phyloP scores from a whole-genome alignment of 2,888 invertebrate species.

The Leucophenga maculata region DNA sequence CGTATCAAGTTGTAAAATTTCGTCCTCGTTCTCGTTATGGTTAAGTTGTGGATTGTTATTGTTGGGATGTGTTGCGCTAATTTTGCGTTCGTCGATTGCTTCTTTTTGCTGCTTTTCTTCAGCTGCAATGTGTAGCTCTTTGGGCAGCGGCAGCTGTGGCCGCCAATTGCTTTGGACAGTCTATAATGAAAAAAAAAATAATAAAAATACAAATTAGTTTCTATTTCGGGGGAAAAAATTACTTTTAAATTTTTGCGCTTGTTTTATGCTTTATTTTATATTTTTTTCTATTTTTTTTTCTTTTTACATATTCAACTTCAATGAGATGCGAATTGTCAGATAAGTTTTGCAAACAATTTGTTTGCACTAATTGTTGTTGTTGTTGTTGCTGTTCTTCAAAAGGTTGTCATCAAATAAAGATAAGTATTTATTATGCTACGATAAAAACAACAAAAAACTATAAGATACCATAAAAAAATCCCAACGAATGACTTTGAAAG shows the following conservation, averaged over 20 bases:
- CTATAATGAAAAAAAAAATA: constrained; percentile 49
- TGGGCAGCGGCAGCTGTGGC: constrained; percentile 71
- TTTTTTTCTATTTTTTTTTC: constrained; percentile 46
- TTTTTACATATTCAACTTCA: constrained; percentile 40
- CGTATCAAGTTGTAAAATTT: constrained; percentile 13
- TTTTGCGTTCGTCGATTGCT: constrained; percentile 35
- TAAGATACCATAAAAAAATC: too few species aligned
- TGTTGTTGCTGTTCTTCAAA: constrained; percentile 29
- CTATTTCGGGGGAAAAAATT: neutral
- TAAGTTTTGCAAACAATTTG: constrained; percentile 3
- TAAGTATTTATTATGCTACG: constrained; percentile 21
- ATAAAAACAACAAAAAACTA: too few species aligned
- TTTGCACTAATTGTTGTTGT: constrained; percentile 31
- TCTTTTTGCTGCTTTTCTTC: constrained; percentile 64
- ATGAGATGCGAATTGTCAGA: constrained; percentile 5
- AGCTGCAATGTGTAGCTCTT: constrained; percentile 66
- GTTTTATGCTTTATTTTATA: neutral
- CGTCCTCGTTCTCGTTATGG: constrained; percentile 33
- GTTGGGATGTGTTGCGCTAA: constrained; percentile 56
- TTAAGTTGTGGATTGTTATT: constrained; percentile 13
- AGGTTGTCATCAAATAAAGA: constrained; percentile 33
- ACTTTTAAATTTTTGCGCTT: neutral
- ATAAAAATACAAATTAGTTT: constrained; percentile 12
- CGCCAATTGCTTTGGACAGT: constrained; percentile 73
- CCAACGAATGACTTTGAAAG: too few species aligned